phyloP scores from a whole-genome alignment of 2,113 vertebrate species.

The Gavia stellata region DNA sequence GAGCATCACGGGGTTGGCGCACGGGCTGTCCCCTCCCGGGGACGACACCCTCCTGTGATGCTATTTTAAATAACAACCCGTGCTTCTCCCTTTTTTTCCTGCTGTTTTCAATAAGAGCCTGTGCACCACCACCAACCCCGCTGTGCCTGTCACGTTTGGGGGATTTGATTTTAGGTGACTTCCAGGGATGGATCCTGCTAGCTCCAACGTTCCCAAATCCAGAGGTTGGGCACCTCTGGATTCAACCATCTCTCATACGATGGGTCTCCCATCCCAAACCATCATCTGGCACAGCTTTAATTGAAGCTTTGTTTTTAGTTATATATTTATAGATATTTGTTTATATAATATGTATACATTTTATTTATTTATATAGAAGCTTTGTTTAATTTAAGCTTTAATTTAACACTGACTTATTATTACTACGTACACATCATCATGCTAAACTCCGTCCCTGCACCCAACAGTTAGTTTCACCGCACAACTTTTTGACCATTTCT shows the following conservation, averaged over 20 bases:
- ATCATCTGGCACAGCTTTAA: background rate
- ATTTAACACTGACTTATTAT: background rate
- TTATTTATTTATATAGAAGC: fast-evolving
- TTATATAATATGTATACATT: background rate
- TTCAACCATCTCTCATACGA: background rate
- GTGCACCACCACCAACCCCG: background rate
- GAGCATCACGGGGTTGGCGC: background rate
- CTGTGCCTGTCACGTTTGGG: fast-evolving
- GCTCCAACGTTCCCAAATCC: background rate
- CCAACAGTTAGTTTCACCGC: background rate
- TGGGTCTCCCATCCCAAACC: background rate
- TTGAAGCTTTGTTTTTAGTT: background rate
- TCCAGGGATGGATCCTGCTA: background rate
- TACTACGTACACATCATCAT: fast-evolving
- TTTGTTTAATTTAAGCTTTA: background rate
- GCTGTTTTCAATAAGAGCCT: background rate
- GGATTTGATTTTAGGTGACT: background rate
- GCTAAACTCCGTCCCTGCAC: background rate
- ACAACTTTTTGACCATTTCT: slow-evolving; percentile 10
- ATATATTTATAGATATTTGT: background rate
- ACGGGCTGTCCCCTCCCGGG: background rate
- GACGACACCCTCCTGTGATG: fast-evolving
- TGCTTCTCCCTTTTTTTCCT: background rate
- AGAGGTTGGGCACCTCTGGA: background rate
- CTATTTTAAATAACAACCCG: background rate